Conservation (phyloP, 2,888 invertebrate genomes). For the Noctua janthe region DNA sequence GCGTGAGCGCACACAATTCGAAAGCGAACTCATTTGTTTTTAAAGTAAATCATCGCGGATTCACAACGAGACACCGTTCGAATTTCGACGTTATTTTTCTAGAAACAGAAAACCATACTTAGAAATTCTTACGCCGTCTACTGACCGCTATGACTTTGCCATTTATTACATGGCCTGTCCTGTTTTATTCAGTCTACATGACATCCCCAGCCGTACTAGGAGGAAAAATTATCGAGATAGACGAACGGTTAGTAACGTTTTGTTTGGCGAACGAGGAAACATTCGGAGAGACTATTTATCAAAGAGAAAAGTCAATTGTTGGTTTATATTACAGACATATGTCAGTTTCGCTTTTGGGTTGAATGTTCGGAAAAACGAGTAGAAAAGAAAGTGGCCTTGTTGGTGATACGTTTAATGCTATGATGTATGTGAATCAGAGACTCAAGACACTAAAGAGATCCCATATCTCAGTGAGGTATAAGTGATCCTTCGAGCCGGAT, state of each 20-base stretch:
- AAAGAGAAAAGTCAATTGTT: slow-evolving; percentile 50
- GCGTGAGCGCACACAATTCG: background rate
- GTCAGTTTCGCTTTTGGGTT: slow-evolving; percentile 31
- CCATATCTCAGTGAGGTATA: too few relatives aligned
- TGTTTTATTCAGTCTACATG: slow-evolving; percentile 28
- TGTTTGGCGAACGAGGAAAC: slow-evolving; percentile 43
- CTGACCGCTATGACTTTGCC: slow-evolving; percentile 21
- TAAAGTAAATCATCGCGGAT: slow-evolving; percentile 11
- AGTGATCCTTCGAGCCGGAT: too few relatives aligned
- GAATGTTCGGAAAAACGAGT: background rate
- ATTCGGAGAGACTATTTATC: slow-evolving; percentile 47
- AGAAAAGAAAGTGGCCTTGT: background rate
- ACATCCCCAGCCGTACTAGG: slow-evolving; percentile 23
- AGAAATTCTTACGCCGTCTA: slow-evolving; percentile 13
- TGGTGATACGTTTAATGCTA: background rate
- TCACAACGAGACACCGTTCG: slow-evolving; percentile 10
- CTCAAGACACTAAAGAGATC: too few relatives aligned
- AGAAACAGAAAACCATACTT: background rate
- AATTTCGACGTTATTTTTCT: slow-evolving; percentile 14
- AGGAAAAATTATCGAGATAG: slow-evolving; percentile 48
- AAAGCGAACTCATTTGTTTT: background rate
- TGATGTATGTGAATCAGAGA: background rate
- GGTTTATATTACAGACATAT: slow-evolving; percentile 49
- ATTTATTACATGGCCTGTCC: slow-evolving; percentile 27
- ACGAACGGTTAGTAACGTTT: slow-evolving; percentile 42